A percentile compares a stretch with the other conserved stretches of the same genome.
Evolutionary conservation across 2,888 invertebrate genomes (phyloP).

Genomic region (Celastrina argiolus): DNA sequence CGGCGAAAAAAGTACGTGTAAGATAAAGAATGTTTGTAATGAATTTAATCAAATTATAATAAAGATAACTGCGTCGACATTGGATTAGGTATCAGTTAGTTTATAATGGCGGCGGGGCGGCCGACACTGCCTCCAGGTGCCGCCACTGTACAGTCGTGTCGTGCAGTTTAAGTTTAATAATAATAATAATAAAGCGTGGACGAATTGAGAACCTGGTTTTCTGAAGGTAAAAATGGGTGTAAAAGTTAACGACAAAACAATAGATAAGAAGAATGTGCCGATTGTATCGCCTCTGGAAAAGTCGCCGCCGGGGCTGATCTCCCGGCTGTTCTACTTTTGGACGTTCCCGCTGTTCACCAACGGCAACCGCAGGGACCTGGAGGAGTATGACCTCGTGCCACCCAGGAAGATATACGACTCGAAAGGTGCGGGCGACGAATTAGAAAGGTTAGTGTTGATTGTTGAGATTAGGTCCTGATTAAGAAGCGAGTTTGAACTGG

Average conservation of each 20-base stretch:
- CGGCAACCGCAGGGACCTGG: slow-evolving; percentile 84
- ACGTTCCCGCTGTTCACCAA: slow-evolving; percentile 86
- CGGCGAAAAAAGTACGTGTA: not conserved
- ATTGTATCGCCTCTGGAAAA: slow-evolving; percentile 38
- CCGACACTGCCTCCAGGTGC: not conserved
- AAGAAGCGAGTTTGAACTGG: too few species aligned
- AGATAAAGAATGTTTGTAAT: slow-evolving; percentile 3
- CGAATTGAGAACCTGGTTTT: too few species aligned
- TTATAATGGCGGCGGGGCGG: not conserved
- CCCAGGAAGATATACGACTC: slow-evolving; percentile 84
- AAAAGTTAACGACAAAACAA: not conserved
- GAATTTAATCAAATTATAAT: slow-evolving; percentile 10
- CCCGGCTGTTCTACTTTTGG: slow-evolving; percentile 84
- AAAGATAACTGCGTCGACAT: slow-evolving; percentile 2
- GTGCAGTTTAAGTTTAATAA: not conserved
- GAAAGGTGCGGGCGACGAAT: slow-evolving; percentile 79
- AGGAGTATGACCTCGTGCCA: slow-evolving; percentile 85
- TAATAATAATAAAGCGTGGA: too few species aligned
- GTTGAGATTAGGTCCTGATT: slow-evolving; percentile 25
- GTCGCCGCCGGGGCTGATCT: slow-evolving; percentile 62
- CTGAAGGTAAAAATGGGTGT: slow-evolving; percentile 28
- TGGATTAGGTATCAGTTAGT: not conserved
- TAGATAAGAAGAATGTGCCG: slow-evolving; percentile 28
- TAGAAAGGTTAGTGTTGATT: slow-evolving; percentile 77
- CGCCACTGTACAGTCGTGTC: not conserved